A percentile compares a stretch with the other conserved stretches of the same genome.
These are phyloP conservation scores for Paraescarpia echinospica DNA, from an alignment of 1,140 invertebrate genomes.

Conservation along the genomic window DNA sequence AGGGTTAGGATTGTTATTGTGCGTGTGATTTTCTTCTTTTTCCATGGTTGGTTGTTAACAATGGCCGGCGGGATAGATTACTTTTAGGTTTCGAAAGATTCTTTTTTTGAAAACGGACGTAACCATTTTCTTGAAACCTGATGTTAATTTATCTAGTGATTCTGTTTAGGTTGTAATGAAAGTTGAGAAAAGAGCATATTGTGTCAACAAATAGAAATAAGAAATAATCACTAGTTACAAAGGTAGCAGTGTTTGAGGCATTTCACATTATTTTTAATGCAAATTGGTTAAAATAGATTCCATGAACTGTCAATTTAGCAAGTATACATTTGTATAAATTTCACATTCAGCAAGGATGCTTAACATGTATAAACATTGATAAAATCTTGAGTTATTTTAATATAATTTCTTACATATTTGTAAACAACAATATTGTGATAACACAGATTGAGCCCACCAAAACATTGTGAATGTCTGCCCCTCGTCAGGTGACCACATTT, in stretches of 20 bases:
- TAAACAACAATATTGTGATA: background rate
- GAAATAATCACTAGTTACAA: background rate
- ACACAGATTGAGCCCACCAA: background rate
- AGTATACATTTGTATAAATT: no score
- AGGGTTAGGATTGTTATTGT: background rate
- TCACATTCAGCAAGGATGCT: no score
- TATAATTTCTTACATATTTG: background rate
- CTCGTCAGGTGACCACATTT: background rate
- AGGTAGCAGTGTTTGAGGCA: background rate
- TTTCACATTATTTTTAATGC: background rate
- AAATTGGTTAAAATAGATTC: background rate
- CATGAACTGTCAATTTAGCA: background rate
- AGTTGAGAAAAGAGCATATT: background rate
- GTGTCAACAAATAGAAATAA: background rate
- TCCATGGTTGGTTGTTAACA: background rate
- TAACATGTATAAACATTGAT: background rate
- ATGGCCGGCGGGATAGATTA: background rate
- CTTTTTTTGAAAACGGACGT: no score
- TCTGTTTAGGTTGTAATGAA: no score
- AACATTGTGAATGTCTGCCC: background rate
- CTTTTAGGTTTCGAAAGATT: no score
- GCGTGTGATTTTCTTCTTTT: background rate
- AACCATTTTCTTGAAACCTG: no score
- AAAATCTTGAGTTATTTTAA: background rate
- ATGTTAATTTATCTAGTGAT: no score